Evolutionary conservation across 64 coral and sea anemone genomes (phyloP).

Genomic region (Exaiptasia diaphana): DNA sequence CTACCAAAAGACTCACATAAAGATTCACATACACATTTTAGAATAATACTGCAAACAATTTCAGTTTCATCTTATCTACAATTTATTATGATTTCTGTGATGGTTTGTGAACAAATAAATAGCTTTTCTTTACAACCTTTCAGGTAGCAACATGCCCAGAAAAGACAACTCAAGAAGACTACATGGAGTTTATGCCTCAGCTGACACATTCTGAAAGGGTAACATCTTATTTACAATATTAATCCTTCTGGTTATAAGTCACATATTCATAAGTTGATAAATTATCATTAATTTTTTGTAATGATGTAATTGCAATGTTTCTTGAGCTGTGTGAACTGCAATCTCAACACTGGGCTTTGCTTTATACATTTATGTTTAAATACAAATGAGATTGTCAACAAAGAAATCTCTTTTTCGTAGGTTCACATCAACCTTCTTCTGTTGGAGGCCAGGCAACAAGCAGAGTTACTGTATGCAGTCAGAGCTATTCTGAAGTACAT

Average conservation of each 20-base stretch:
- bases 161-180: slow-evolving; percentile 69
- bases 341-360: not conserved
- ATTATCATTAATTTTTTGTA: not conserved
- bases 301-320: not conserved
- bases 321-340: not conserved
- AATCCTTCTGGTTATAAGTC: not conserved
- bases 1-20: too few relatives aligned
- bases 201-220: slow-evolving; percentile 95
- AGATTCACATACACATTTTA: too few relatives aligned
- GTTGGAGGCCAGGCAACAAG: slow-evolving; percentile 80
- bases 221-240: not conserved
- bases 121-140: not conserved
- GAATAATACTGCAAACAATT: too few relatives aligned
- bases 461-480: slow-evolving; percentile 83
- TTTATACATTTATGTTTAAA: too few relatives aligned
- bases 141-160: slow-evolving; percentile 88
- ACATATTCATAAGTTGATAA: not conserved
- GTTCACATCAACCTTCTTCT: slow-evolving; percentile 93
- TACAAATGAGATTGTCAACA: too few relatives aligned
- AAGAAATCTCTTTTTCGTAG: too few relatives aligned
- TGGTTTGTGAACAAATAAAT: too few relatives aligned
- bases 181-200: slow-evolving; percentile 87
- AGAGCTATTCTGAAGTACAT: slow-evolving; percentile 92
- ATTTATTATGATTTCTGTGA: too few relatives aligned
- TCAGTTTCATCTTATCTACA: too few relatives aligned